These are phyloP conservation scores for Stictonetta naevosa DNA, from an alignment of 2,113 vertebrate species.

Conservation along the genomic window DNA sequence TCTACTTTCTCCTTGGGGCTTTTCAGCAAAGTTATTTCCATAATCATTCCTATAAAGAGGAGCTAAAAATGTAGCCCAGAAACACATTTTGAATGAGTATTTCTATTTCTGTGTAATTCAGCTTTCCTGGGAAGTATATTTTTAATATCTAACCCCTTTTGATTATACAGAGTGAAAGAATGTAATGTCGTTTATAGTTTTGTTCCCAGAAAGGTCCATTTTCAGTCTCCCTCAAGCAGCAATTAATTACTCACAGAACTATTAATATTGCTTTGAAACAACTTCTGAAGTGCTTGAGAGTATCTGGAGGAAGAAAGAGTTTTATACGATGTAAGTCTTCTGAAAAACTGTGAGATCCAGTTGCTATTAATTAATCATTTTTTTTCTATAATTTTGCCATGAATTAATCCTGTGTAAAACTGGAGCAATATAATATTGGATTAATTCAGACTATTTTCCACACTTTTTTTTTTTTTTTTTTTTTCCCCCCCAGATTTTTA, in stretches of 20 bases:
- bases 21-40: conserved; percentile 64
- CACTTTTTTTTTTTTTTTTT: not conserved
- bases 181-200: conserved; percentile 33
- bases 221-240: conserved; percentile 32
- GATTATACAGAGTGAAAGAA: conserved; percentile 36
- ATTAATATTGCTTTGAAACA: conserved; percentile 58
- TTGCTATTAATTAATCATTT: not conserved
- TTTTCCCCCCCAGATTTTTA: not conserved
- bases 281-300: conserved; percentile 10
- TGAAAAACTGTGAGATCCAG: not conserved
- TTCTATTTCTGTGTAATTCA: conserved; percentile 57
- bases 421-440: not conserved
- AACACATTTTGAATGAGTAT: conserved; percentile 55
- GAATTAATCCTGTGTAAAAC: not conserved
- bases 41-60: conserved; percentile 63
- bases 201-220: conserved; percentile 27
- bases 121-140: conserved; percentile 59
- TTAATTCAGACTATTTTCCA: not conserved
- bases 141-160: conserved; percentile 57
- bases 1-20: conserved; percentile 57
- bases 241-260: conserved; percentile 38
- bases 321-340: not conserved
- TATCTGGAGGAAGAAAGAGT: not conserved
- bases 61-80: conserved; percentile 63
- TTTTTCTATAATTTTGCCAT: not conserved